Base-by-base conservation (phyloP, 2,888 invertebrate genomes). In the Acrocera orbiculus region DNA sequence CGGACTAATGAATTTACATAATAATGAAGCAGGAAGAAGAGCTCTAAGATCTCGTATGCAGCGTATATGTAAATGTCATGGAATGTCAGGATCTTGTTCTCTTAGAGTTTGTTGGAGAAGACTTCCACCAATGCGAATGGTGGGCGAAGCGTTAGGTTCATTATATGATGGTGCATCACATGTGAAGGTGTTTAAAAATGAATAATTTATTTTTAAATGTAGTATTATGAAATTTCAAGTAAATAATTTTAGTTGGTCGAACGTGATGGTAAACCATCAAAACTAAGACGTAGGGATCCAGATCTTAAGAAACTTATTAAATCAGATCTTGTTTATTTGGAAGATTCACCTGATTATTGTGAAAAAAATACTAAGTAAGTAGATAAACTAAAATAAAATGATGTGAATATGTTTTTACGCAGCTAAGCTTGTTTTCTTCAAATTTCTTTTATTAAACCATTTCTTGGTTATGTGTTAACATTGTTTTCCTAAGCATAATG, bases 311-410 rank as follows among this genome's bases (percentile, higher is more conserved):
- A 79, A 53, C 86, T 87, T 2, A 81, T 82, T 49, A 82, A 83
- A 57, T 80, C 80, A n/a, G 90, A 90, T 58, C 64, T 90, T 45
- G 85, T 90, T 11, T 90, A 78, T 54, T 62, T 90, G 46, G 82
- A 87, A 50, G 82, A 87, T 49, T 89, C 89, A 13, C 89, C 89
- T 0, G 85, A 89, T 58, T 90, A 86, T 54, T 90, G 90, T 56
- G 82, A 86, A 57, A 70, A 73, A 37, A 82, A 89, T 59, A 71
- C 77, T 40, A 76, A 77, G 78, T 85, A 62, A 69, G 75, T 66
- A 7, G 22, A 4, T 25, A 17, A 20, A 17, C n/a, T n/a, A n/a
- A 26, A 11, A 10, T 10, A 26, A 27, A 35, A 31, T 32, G n/a
- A n/a, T n/a, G n/a, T n/a, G n/a, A n/a, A n/a, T n/a, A n/a, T n/a